Base-by-base conservation (phyloP, 2,113 vertebrate genomes). In the Todiramphus saurophagus region DNA sequence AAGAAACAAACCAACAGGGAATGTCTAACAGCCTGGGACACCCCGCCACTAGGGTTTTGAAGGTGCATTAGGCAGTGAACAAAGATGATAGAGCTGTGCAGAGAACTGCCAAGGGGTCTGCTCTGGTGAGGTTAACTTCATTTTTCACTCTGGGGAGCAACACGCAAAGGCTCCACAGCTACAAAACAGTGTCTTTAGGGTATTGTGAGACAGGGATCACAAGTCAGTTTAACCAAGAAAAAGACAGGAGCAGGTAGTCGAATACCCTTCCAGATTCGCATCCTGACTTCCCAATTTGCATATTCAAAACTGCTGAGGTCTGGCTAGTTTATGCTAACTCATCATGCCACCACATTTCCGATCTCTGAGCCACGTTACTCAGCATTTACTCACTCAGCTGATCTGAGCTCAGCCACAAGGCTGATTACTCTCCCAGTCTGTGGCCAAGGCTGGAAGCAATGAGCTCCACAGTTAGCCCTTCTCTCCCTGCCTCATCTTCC, bases 211-310 rank as follows among this genome's bases (percentile, higher is more conserved):
- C 2, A 60, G 9, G 4, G 7, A 35, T 56, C 27, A 28, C 27
- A 80, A 5, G 37, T 77, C 8, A 5, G 4, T 74, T 93, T 74
- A 15, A 77, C n/a, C 35, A 81, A 51, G 50, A 51, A 80, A 74
- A 37, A 23, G 35, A 44, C 31, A 64, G 23, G 7, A 89, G 7
- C 3, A 27, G 7, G 20, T 12, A 37, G 14, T 37, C 21, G 83
- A 70, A 80, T 48, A 7, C 59, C 19, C n/a, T 59, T 63, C 33
- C 23, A 48, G 7, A 63, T 37, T 53, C 23, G 5, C 21, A 64
- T 6, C 24, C 18, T 0, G 0, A 3, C 35, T 64, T 69, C 41
- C 16, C 21, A 39, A 15, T 23, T 53, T 2, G 1, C 13, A 21
- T 11, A 35, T 33, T 60, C 44, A 56, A 24, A 79, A 50, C 30